A percentile compares a stretch with the other conserved stretches of the same genome.
phyloP scores from a whole-genome alignment of 2,888 invertebrate species.

The Corythucha ciliata region DNA sequence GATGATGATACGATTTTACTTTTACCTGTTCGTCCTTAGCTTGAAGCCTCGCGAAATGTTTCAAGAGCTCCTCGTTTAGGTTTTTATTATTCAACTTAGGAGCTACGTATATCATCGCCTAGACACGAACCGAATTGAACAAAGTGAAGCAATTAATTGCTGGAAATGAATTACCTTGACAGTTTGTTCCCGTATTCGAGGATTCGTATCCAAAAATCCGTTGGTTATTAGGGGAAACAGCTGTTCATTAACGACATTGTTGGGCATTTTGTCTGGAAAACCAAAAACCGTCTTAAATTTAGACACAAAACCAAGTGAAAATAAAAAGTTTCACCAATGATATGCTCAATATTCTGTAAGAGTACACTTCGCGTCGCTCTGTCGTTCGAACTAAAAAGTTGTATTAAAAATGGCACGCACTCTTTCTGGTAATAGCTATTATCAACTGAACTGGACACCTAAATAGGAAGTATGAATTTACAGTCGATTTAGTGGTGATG shows the following conservation, averaged over 20 bases:
- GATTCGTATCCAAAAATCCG: constrained; percentile 95
- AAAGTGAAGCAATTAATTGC: not conserved
- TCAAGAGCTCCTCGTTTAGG: constrained; percentile 88
- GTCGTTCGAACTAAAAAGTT: constrained; percentile 91
- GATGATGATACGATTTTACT: not conserved
- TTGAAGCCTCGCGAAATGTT: constrained; percentile 92
- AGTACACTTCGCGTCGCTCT: constrained; percentile 88
- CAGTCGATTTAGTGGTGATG: not conserved
- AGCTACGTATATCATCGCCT: constrained; percentile 88
- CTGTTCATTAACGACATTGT: constrained; percentile 73
- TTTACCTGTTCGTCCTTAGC: constrained; percentile 90
- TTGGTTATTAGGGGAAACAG: constrained; percentile 88
- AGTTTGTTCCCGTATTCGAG: constrained; percentile 93
- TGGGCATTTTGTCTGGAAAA: constrained; percentile 46
- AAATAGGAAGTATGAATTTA: constrained; percentile 31
- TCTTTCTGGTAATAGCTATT: constrained; percentile 90
- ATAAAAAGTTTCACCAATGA: constrained; percentile 56
- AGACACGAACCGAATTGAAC: constrained; percentile 35
- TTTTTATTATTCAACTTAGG: constrained; percentile 96
- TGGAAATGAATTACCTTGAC: constrained; percentile 59
- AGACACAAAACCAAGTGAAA: no score
- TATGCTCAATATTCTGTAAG: constrained; percentile 86
- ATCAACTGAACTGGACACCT: constrained; percentile 82
- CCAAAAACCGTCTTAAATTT: no score
- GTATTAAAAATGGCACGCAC: constrained; percentile 95